phyloP scores from a whole-genome alignment of 2,888 invertebrate species.

The Biston betularia region DNA sequence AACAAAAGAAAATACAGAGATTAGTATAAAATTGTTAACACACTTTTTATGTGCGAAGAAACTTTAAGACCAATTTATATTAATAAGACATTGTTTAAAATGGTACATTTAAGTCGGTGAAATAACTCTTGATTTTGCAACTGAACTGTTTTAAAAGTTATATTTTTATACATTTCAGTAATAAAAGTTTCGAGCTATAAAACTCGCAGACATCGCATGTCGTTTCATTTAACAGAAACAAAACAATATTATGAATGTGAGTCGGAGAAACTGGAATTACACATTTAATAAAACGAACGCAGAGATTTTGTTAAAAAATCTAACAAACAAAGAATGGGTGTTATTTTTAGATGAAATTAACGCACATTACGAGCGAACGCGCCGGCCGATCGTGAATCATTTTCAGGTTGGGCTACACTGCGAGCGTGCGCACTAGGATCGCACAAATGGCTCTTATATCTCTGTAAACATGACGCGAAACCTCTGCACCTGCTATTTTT shows the following conservation, averaged over 20 bases:
- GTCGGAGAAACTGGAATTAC: slow-evolving; percentile 43
- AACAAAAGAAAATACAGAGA: slow-evolving; percentile 43
- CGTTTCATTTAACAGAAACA: slow-evolving; percentile 53
- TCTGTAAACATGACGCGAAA: no score
- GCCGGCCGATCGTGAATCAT: slow-evolving; percentile 79
- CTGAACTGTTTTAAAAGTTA: slow-evolving; percentile 26
- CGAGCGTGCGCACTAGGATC: slow-evolving; percentile 45
- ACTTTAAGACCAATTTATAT: slow-evolving; percentile 25
- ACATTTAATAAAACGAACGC: slow-evolving; percentile 55
- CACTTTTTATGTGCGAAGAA: slow-evolving; percentile 37
- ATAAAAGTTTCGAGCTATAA: slow-evolving; percentile 28
- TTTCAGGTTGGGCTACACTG: slow-evolving; percentile 52
- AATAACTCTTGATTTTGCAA: slow-evolving; percentile 13
- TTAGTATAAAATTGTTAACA: slow-evolving; percentile 46
- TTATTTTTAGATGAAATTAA: slow-evolving; percentile 85
- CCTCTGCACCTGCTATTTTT: no score
- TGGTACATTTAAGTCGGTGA: not conserved
- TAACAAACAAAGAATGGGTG: slow-evolving; percentile 82
- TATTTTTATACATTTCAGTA: slow-evolving; percentile 30
- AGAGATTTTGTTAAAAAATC: slow-evolving; percentile 75
- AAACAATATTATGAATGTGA: slow-evolving; percentile 38
- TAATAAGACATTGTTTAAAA: slow-evolving; percentile 33
- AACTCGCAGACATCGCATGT: slow-evolving; percentile 30
- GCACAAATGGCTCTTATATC: no score
- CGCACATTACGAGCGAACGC: slow-evolving; percentile 80